Evolutionary conservation across 23 tunicate species (phyloP), one percentile per base, ranked within the genome.

Genomic region (Styela clava): DNA sequence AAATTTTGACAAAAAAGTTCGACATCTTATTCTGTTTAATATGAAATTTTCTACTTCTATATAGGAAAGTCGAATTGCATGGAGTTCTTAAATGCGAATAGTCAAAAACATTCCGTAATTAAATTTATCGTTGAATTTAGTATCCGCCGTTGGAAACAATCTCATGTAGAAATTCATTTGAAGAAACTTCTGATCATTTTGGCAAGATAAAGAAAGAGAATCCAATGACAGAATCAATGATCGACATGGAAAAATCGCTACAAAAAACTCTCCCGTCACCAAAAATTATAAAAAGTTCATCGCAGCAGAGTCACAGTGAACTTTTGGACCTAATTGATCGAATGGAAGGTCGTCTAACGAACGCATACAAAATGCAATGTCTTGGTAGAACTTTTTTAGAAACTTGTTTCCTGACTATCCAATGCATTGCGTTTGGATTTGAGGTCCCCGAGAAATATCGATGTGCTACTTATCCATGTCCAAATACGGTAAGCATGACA

Each of bases 401-500:
- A 69, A 64, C 28, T 22, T 68, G 61, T 24, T 86, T 86, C 33
- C 79, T 86, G 30, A 35, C 78, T 25, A 36, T 86, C 36, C 97
- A 91, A 74, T 25, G 31, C 20, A n/a, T 64, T 30, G 30, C 71
- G 26, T 91, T 86, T 72, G 85, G 84, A 24, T 86, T 86, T 34
- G 19, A 82, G 2, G 97, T 91, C 23, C 97, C 97, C 0, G 85
- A 86, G 61, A 30, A 77, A 33, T 91, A 64, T 80, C 73, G 78
- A 23, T 91, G 97, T 64, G 52, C 71, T 7, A 33, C 72, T 37
- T 86, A 81, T 82, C 97, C 97, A 21, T 91, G 97, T 79, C 97
- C 97, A 12, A 83, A 86, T 51, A 31, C 37, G 25, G 97, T 91
- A 26, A 52, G 84, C 31, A 31, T 30, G 25, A 91, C 86, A 26